Evolutionary conservation across 2,888 invertebrate genomes (phyloP), one percentile per base, ranked within the genome.

Genomic region (Glyphotaelius pellucidus): DNA sequence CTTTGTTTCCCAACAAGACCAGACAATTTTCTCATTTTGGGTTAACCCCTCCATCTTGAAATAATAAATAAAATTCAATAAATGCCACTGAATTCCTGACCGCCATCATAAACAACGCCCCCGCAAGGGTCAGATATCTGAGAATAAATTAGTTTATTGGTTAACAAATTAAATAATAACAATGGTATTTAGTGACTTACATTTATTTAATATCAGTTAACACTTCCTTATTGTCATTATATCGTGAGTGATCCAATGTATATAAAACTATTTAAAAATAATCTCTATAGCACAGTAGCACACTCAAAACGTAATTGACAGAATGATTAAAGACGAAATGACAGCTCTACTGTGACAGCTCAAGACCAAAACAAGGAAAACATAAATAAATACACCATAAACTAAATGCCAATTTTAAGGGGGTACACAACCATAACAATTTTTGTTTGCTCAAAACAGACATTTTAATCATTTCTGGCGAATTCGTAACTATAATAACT

Each of bases 1-100:
- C 94, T 97, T 96, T 91, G 95, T 96, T 93, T 96, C 96, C 97
- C 97, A 97, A 93, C 97, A 97, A 90, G 96, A 95, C 97, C 97
- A 97, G 94, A 97, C 96, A 89, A 96, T 96, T 94, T 96, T 96
- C 93, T 96, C 95, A 95, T 96, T 96, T 94, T 96, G 96, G 92
- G 95, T 95, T 92, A 96, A 94, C 93, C 96, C 95, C 95, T 97
- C 97, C 96, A 97, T 96, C 94, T 96, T 94, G 9, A 80, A 79
- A 30, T 15, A 67, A 67, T 67, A 67, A 32, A 35, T 52, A 88
- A 19, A 88, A 79, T 67, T 15, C 25, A 88, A 67, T 67, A 38
- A 85, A 85, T 67, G n/a, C 25, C 7, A 67, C 83, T 19, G 19
- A 30, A 83, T 35, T 83, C 83, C 35, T 31, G 15, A 83, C 11